Evolutionary conservation across 2,797 vertebrate genomes (phyloP).

Genomic region (Pseudochaenichthys georgianus): DNA sequence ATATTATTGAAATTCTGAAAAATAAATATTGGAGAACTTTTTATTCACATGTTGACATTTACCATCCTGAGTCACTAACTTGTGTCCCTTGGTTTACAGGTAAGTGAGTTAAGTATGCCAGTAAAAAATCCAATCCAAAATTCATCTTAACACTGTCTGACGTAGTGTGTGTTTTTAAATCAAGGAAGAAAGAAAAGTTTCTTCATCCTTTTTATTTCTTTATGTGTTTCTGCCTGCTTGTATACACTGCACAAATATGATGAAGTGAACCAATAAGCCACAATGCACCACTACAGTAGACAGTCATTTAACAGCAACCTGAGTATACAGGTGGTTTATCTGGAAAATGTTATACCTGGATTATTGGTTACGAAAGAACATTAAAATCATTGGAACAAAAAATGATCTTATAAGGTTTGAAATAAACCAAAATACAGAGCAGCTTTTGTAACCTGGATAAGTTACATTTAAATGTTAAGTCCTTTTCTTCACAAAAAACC

Average conservation of each 20-base stretch:
- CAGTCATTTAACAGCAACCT: not conserved
- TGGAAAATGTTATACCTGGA: not conserved
- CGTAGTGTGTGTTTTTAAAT: slow-evolving; percentile 23
- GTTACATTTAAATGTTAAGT: too few relatives aligned
- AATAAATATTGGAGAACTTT: not conserved
- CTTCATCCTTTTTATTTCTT: not conserved
- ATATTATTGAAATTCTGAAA: not conserved
- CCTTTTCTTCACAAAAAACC: not conserved
- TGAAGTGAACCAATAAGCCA: not conserved
- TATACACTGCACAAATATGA: not conserved
- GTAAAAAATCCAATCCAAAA: not conserved
- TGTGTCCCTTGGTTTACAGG: not conserved
- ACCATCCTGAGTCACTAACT: not conserved
- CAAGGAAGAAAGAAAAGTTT: not conserved
- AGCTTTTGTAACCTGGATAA: not conserved
- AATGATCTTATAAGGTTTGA: not conserved
- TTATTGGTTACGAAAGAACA: not conserved
- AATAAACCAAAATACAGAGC: not conserved
- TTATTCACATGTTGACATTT: too few relatives aligned
- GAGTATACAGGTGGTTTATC: too few relatives aligned
- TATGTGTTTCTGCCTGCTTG: not conserved
- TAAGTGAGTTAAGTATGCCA: slow-evolving; percentile 1
- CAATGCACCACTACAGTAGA: not conserved
- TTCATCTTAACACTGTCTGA: slow-evolving; percentile 15
- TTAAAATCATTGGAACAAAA: not conserved